phyloP scores from a whole-genome alignment of 2,888 invertebrate genomes.

The Apamea monoglypha region DNA sequence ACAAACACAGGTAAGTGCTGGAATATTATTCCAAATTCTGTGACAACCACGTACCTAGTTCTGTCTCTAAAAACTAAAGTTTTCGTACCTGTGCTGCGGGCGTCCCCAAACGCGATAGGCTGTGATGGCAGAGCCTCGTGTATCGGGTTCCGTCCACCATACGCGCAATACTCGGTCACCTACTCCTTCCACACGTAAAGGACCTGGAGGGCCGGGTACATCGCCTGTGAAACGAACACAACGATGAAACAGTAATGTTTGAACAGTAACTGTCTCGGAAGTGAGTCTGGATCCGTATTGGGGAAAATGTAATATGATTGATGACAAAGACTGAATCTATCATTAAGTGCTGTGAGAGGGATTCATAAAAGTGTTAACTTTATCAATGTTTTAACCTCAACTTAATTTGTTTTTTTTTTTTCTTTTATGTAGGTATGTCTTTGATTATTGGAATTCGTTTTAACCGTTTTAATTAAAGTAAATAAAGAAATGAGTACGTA shows the following conservation, averaged over 20 bases:
- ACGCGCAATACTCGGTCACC: conserved; percentile 94
- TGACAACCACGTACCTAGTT: not conserved
- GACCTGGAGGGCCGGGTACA: conserved; percentile 94
- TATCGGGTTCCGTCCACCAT: conserved; percentile 94
- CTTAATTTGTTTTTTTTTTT: not conserved
- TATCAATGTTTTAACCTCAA: too few relatives aligned
- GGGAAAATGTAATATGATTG: not conserved
- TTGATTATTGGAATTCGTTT: not conserved
- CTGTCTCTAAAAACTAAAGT: not conserved
- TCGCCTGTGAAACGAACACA: conserved; percentile 90
- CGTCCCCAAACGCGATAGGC: conserved; percentile 94
- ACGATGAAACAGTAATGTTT: not conserved
- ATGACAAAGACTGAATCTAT: not conserved
- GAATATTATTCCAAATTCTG: not conserved
- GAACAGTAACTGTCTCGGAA: not conserved
- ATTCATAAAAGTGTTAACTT: not conserved
- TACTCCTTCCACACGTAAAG: conserved; percentile 93
- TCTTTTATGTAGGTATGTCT: too few relatives aligned
- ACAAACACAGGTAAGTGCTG: too few relatives aligned
- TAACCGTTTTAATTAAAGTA: not conserved
- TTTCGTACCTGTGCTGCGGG: conserved; percentile 79
- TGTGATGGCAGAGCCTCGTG: conserved; percentile 94
- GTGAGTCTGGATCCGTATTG: not conserved
- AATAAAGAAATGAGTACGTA: not conserved
- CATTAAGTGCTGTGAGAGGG: not conserved